Evolutionary conservation across 2,888 invertebrate genomes (phyloP).

Genomic region (Alloplasta piceator): DNA sequence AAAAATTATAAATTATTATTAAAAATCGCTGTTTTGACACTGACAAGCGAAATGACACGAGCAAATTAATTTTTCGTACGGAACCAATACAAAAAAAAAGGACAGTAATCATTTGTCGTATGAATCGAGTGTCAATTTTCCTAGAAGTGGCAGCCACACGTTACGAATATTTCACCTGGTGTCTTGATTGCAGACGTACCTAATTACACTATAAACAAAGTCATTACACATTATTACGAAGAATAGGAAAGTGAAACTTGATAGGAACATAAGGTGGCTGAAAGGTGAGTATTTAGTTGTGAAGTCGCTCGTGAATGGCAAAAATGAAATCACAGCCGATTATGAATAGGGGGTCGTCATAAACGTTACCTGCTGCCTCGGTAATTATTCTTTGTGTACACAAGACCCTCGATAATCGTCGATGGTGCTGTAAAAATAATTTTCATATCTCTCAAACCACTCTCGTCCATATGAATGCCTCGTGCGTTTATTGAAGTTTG

Average conservation of each 20-base stretch:
- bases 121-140: too few species aligned
- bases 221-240: conserved; percentile 72
- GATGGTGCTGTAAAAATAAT: conserved; percentile 36
- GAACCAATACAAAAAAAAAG: too few species aligned
- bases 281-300: conserved; percentile 66
- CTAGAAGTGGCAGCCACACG: too few species aligned
- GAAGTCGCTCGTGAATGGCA: conserved; percentile 50
- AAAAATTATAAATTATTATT: too few species aligned
- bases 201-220: conserved; percentile 80
- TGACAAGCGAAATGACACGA: too few species aligned
- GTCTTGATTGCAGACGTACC: conserved; percentile 57
- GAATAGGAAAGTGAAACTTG: conserved; percentile 35
- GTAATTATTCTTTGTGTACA: conserved; percentile 45
- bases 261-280: conserved; percentile 67
- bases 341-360: conserved; percentile 71
- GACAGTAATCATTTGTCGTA: too few species aligned
- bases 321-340: conserved; percentile 69
- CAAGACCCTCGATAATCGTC: conserved; percentile 60
- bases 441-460: conserved; percentile 16
- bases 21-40: too few species aligned
- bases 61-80: too few species aligned
- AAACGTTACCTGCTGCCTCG: conserved; percentile 56
- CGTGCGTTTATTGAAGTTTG: too few species aligned
- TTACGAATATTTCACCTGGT: conserved; percentile 74
- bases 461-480: conserved; percentile 7